Conservation (phyloP, 2,113 vertebrate species). For the Harpagus bidentatus region DNA sequence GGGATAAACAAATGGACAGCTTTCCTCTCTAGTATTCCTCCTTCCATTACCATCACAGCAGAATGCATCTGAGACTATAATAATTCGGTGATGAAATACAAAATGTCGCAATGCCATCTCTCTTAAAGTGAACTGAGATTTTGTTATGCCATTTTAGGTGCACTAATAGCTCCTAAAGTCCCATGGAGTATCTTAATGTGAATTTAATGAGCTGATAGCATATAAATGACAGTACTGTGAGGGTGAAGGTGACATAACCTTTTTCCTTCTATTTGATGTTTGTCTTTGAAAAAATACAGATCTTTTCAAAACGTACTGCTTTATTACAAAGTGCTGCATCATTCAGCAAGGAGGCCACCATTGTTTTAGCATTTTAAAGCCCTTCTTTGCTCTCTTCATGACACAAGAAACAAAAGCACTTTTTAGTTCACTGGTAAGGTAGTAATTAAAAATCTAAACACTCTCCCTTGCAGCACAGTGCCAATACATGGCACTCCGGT, state of each 20-base stretch:
- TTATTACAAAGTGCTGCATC: conserved; percentile 70
- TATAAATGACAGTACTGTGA: conserved; percentile 88
- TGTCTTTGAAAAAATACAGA: conserved; percentile 82
- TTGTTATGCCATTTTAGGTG: conserved; percentile 92
- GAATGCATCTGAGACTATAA: conserved; percentile 87
- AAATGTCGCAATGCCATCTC: conserved; percentile 88
- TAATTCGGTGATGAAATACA: conserved; percentile 92
- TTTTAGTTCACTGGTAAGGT: conserved; percentile 38
- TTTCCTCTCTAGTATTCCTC: conserved; percentile 76
- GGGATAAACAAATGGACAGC: conserved; percentile 91
- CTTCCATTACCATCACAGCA: conserved; percentile 89
- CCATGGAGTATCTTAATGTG: conserved; percentile 94
- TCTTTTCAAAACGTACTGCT: conserved; percentile 62
- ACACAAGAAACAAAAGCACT: conserved; percentile 15
- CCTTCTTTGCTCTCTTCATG: conserved; percentile 13
- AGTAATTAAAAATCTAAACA: conserved; percentile 47
- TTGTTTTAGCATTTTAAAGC: conserved; percentile 68
- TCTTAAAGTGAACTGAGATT: conserved; percentile 87
- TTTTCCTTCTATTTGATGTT: conserved; percentile 84
- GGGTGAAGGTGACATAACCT: conserved; percentile 96
- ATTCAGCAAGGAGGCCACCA: conserved; percentile 60
- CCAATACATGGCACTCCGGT: not conserved
- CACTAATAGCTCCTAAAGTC: conserved; percentile 89
- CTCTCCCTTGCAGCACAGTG: not conserved
- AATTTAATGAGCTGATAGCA: conserved; percentile 97